Evolutionary conservation across 1,140 invertebrate genomes (phyloP).

Genomic region (Odontomachus brunneus): DNA sequence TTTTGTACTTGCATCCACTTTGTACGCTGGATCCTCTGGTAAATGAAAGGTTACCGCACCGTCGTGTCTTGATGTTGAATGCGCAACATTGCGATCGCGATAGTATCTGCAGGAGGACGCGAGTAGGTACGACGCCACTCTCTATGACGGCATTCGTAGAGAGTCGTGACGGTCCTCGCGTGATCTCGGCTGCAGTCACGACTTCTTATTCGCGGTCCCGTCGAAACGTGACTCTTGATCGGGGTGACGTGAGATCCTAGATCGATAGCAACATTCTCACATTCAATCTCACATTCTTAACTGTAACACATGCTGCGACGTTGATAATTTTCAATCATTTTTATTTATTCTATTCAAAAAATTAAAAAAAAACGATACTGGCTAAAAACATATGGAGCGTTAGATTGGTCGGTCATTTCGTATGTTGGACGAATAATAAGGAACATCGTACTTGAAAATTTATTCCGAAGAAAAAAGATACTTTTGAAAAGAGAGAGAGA

Average conservation of each 20-base stretch:
- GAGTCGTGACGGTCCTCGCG: slow-evolving; percentile 75
- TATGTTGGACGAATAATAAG: no score
- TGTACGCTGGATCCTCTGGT: background rate
- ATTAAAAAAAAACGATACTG: no score
- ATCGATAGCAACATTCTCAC: slow-evolving; percentile 28
- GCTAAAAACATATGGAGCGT: no score
- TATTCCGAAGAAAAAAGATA: no score
- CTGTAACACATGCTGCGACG: no score
- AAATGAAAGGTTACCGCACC: slow-evolving; percentile 1
- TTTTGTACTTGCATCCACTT: slow-evolving; percentile 2
- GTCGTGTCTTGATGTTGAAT: slow-evolving; percentile 29
- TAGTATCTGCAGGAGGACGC: slow-evolving; percentile 37
- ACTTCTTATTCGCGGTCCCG: slow-evolving; percentile 65
- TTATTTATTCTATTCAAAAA: no score
- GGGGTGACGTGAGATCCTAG: slow-evolving; percentile 60
- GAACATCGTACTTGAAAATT: no score
- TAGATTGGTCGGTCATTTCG: no score
- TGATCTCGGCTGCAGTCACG: slow-evolving; percentile 71
- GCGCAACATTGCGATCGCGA: slow-evolving; percentile 41
- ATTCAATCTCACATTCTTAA: slow-evolving; percentile 35
- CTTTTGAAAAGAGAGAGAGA: no score
- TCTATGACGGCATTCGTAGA: slow-evolving; percentile 68
- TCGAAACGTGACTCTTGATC: slow-evolving; percentile 76
- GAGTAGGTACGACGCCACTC: slow-evolving; percentile 30
- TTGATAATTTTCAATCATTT: no score